Conservation (phyloP, 2,797 vertebrate species). For the Premnoplex brunnescens region DNA sequence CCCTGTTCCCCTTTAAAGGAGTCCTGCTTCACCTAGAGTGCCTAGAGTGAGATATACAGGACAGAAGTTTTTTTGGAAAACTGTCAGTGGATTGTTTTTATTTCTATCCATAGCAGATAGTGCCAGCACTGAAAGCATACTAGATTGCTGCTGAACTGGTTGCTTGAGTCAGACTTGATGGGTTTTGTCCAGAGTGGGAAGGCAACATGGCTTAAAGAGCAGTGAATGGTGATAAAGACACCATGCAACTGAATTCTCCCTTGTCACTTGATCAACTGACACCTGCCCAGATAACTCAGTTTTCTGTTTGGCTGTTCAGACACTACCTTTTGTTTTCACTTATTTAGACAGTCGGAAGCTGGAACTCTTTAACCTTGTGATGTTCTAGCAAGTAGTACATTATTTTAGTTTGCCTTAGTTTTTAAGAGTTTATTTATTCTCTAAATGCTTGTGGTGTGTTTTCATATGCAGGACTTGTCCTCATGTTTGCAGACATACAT, state of each 20-base stretch:
- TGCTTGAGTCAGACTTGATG: neutral
- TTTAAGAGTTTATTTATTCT: neutral
- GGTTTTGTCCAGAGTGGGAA: neutral
- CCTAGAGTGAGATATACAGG: neutral
- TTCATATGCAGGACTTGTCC: neutral
- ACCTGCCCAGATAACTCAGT: neutral
- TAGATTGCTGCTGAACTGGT: neutral
- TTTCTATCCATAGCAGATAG: neutral
- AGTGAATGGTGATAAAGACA: neutral
- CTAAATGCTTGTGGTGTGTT: neutral
- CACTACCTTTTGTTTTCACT: neutral
- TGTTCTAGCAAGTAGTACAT: neutral
- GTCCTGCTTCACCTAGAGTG: neutral
- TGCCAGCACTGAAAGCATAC: neutral
- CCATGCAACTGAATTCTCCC: neutral
- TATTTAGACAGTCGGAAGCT: neutral
- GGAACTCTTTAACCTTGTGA: neutral
- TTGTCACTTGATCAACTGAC: neutral
- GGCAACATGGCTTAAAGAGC: neutral
- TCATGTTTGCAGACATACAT: neutral
- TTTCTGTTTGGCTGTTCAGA: neutral
- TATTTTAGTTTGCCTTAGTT: neutral
- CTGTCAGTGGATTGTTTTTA: neutral
- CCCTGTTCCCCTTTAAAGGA: neutral
- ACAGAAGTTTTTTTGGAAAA: neutral